Conservation (phyloP, 2,113 vertebrate species). For the Dromaius novaehollandiae region DNA sequence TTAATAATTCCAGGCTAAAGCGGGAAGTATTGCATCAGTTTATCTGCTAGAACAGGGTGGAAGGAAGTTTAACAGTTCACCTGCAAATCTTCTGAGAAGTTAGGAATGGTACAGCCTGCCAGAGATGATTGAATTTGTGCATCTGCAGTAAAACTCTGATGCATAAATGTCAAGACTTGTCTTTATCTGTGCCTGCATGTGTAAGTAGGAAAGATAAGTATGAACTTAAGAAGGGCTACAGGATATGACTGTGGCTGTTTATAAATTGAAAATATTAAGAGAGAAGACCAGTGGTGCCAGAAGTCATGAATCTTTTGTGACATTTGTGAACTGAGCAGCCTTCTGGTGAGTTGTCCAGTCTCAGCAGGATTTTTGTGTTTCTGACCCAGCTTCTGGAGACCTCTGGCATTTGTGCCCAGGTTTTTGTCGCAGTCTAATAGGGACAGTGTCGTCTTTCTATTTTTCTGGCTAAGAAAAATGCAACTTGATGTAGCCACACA, state of each 20-base stretch:
- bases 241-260: neutral
- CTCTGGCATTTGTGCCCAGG: neutral
- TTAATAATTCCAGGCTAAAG: neutral
- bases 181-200: neutral
- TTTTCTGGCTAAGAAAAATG: neutral
- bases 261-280: neutral
- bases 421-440: neutral
- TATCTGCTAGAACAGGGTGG: neutral
- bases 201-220: neutral
- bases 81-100: neutral
- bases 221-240: neutral
- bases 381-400: neutral
- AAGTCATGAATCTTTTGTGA: neutral
- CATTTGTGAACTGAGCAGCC: neutral
- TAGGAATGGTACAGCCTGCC: neutral
- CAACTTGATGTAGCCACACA: neutral
- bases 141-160: neutral
- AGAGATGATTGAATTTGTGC: neutral
- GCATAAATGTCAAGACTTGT: neutral
- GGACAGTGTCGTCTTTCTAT: neutral
- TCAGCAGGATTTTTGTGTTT: neutral
- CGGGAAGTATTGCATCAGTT: neutral
- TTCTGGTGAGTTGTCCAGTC: neutral
- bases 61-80: neutral
- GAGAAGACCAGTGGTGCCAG: neutral